Evolutionary conservation across 2,113 vertebrate species (phyloP).

Genomic region (Saccopteryx leptura): DNA sequence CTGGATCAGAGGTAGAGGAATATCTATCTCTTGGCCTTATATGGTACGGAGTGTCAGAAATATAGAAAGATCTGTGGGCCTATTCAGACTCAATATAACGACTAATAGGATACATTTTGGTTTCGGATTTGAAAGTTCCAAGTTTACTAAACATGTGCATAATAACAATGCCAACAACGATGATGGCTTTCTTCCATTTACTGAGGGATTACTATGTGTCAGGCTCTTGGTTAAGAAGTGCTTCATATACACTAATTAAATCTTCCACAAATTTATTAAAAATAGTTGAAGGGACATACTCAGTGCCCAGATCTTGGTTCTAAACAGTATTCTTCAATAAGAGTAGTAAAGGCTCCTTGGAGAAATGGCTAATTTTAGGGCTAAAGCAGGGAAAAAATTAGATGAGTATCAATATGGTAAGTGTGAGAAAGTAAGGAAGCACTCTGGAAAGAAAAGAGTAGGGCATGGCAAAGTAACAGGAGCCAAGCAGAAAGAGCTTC

Average conservation of each 20-base stretch:
- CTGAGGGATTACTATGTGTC: not conserved
- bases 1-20: not conserved
- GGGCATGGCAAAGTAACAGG: not conserved
- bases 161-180: not conserved
- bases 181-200: conserved; percentile 19
- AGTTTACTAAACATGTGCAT: conserved; percentile 45
- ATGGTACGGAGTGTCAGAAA: conserved; percentile 29
- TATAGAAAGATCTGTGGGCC: not conserved
- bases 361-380: not conserved
- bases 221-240: not conserved
- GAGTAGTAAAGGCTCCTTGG: not conserved
- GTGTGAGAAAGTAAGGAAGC: conserved; percentile 1
- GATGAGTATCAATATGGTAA: not conserved
- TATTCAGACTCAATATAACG: not conserved
- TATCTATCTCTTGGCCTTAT: conserved; percentile 9
- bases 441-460: not conserved
- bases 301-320: not conserved
- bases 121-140: conserved; percentile 43
- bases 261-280: conserved; percentile 33
- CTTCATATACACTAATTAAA: not conserved
- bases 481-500: not conserved
- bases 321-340: conserved; percentile 22
- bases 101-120: conserved; percentile 29
- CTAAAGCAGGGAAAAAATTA: not conserved
- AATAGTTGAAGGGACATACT: not conserved